phyloP scores from a whole-genome alignment of 2,113 vertebrate species.

The Corydoras maculifer region DNA sequence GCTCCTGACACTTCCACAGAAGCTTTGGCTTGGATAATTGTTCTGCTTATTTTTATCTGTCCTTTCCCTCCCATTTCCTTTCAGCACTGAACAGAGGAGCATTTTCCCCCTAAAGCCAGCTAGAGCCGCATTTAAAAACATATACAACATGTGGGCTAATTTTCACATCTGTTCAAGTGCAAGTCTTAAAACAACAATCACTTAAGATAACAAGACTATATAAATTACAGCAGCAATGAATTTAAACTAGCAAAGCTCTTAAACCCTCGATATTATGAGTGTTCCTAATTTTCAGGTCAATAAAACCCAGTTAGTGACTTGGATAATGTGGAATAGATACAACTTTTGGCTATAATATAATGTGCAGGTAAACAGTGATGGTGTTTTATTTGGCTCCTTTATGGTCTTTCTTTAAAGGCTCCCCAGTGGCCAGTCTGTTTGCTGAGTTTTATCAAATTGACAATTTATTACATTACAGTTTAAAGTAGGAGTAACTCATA shows the following conservation, averaged over 20 bases:
- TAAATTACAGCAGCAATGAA: slow-evolving; percentile 49
- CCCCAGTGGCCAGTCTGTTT: too few relatives aligned
- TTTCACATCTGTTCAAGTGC: slow-evolving; percentile 41
- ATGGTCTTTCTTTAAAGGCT: too few relatives aligned
- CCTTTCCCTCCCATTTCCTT: slow-evolving; percentile 38
- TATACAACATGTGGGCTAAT: slow-evolving; percentile 28
- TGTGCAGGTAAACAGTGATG: too few relatives aligned
- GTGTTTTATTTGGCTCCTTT: too few relatives aligned
- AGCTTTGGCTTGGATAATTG: slow-evolving; percentile 40
- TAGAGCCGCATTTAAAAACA: slow-evolving; percentile 38
- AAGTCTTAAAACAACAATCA: slow-evolving; percentile 55
- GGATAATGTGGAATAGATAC: slow-evolving; percentile 17
- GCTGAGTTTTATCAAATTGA: too few relatives aligned
- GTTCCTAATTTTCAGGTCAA: slow-evolving; percentile 12
- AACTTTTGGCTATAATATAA: too few relatives aligned
- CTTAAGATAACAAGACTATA: slow-evolving; percentile 56
- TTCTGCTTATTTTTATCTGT: slow-evolving; percentile 48
- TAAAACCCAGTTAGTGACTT: slow-evolving; percentile 30
- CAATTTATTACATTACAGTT: too few relatives aligned
- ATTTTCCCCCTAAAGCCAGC: slow-evolving; percentile 42
- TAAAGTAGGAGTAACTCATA: too few relatives aligned
- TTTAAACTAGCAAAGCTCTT: slow-evolving; percentile 43
- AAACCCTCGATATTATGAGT: slow-evolving; percentile 44
- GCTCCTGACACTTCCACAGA: slow-evolving; percentile 31
- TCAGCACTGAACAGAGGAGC: slow-evolving; percentile 26